Base-by-base conservation (phyloP, 2,888 invertebrate genomes). In the Cryptocheilus praepositus region DNA sequence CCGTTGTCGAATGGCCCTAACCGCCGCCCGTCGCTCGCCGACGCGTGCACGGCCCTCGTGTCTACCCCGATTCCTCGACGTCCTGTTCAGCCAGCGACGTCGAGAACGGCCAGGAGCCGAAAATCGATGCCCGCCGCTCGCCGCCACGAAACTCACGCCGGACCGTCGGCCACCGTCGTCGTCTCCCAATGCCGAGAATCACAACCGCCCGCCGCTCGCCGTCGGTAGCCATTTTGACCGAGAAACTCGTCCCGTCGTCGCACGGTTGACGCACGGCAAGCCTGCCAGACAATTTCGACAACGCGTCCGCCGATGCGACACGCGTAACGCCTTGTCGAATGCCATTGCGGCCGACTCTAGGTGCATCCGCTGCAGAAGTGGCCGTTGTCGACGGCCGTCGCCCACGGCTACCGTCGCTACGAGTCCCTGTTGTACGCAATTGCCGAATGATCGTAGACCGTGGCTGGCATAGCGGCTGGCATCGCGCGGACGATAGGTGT, bases 1-100 rank as follows among this genome's bases (percentile, higher is more conserved):
- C 63, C 66, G 64, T 22, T 56, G 56, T 19, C 56, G 56, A 18
- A 19, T n/a, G 44, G 16, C 15, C 19, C 21, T 18, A 36, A 77
- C 77, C 61, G 76, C 71, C 74, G 77, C 70, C 75, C 73, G 78
- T 78, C 78, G 79, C 72, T 74, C 68, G 66, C 54, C 71, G 61
- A 60, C 51, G 60, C 67, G 53, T 44, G 46, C 5, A 19, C 57
- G 49, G 54, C 18, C 53, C 16, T n/a, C 49, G n/a, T n/a, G 49
- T 49, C 11, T 8, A 22, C 52, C 8, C 11, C 52, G 52, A 21
- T n/a, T 49, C 49, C 4, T 3, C 52, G 52, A 21, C 21, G 49
- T 16, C 36, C 36, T 3, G 21, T 52, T 22, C 13, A 15, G 52
- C 3, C 3, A 52, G 13, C 36, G n/a, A n/a, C n/a, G n/a, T n/a